A percentile compares a stretch with the other conserved stretches of the same genome.
These are phyloP conservation scores for Megalurothrips usitatus DNA, from an alignment of 2,888 invertebrate genomes.

Conservation along the genomic window DNA sequence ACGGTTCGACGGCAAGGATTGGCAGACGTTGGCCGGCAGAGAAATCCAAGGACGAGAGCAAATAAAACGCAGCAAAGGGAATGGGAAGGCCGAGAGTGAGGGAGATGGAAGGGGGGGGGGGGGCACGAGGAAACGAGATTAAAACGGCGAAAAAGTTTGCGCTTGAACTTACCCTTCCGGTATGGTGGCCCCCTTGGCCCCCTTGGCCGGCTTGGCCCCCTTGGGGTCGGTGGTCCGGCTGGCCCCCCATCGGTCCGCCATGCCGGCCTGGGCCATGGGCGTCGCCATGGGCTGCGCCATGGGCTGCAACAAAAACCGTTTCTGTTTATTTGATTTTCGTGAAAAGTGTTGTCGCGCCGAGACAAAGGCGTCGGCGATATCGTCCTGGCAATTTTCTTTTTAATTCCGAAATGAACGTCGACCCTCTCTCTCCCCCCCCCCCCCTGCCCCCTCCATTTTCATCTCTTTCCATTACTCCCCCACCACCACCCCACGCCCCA, in stretches of 20 bases:
- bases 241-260: slow-evolving; percentile 2
- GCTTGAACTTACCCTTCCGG: slow-evolving; percentile 4
- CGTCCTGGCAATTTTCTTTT: no score
- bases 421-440: background rate
- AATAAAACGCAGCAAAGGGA: background rate
- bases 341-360: no score
- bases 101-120: background rate
- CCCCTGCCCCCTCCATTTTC: background rate
- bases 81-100: background rate
- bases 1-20: slow-evolving; percentile 4
- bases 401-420: background rate
- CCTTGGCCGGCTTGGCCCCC: background rate
- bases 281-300: background rate
- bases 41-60: background rate
- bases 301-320: background rate
- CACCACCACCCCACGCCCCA: no score
- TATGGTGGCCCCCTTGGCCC: background rate
- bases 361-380: no score
- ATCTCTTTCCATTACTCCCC: background rate
- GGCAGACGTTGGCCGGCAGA: background rate
- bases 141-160: no score
- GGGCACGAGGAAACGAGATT: background rate
- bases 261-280: slow-evolving; percentile 17
- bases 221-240: background rate
- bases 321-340: no score